These are phyloP conservation scores for Cassiopea xamachana DNA, from an alignment of 30 jellyfish, hydroid and myxozoan species.

Conservation along the genomic window DNA sequence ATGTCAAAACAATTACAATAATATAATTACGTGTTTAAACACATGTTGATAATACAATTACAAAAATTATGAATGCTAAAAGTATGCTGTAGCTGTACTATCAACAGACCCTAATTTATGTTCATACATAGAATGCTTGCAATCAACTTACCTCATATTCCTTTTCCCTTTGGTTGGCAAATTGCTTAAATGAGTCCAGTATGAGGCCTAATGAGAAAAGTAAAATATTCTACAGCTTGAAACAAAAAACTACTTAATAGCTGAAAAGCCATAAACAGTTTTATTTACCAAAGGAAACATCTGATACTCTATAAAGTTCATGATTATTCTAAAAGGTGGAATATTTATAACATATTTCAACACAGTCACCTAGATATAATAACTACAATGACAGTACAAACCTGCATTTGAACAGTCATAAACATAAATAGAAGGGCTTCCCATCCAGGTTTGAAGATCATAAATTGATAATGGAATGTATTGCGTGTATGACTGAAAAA, in stretches of 20 bases:
- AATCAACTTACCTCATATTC: slow-evolving; percentile 85
- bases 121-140: not conserved
- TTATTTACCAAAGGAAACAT: no score
- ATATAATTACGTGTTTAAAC: no score
- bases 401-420: slow-evolving; percentile 99
- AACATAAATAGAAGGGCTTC: slow-evolving; percentile 97
- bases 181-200: slow-evolving; percentile 88
- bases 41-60: no score
- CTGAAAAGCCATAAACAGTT: no score
- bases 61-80: no score
- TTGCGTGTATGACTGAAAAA: slow-evolving; percentile 84
- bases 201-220: slow-evolving; percentile 69
- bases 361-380: not conserved
- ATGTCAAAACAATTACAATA: no score
- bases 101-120: no score
- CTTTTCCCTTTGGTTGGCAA: slow-evolving; percentile 88
- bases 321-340: no score
- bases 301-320: no score
- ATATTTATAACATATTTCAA: no score
- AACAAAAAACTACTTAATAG: no score
- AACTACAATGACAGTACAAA: not conserved
- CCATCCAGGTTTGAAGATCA: slow-evolving; percentile 99
- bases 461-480: slow-evolving; percentile 92
- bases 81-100: no score
- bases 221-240: not conserved